Conservation (phyloP, 2,888 invertebrate genomes). For the Heteropelma amictum region DNA sequence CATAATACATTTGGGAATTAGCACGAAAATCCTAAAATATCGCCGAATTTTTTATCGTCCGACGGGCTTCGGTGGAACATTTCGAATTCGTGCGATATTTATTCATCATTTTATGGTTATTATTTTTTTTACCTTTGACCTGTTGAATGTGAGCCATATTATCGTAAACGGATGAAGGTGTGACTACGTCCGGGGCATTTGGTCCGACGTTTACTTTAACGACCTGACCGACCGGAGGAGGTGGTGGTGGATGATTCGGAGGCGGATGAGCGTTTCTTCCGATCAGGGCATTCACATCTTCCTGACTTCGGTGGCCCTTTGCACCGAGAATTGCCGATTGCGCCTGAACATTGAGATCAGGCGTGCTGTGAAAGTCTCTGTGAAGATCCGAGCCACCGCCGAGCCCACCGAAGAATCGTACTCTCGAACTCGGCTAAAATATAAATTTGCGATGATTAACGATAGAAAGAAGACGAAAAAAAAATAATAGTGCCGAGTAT, state of each 20-base stretch:
- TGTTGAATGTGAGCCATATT: conserved; percentile 78
- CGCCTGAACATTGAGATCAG: conserved; percentile 81
- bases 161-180: conserved; percentile 75
- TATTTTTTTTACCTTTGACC: conserved; percentile 74
- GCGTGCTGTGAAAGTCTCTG: conserved; percentile 93
- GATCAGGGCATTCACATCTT: conserved; percentile 81
- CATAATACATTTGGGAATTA: too few species aligned
- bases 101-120: too few species aligned
- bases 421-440: conserved; percentile 79
- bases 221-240: conserved; percentile 86
- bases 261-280: conserved; percentile 83
- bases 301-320: conserved; percentile 85
- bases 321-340: conserved; percentile 70
- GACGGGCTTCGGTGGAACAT: too few species aligned
- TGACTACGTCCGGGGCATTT: conserved; percentile 72
- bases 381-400: conserved; percentile 82
- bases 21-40: too few species aligned
- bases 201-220: conserved; percentile 83
- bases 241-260: conserved; percentile 90
- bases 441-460: conserved; percentile 35
- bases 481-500: too few species aligned
- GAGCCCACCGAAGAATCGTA: conserved; percentile 79
- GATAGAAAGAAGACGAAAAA: too few species aligned
- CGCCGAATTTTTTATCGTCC: too few species aligned
- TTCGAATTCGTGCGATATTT: too few species aligned